These are phyloP conservation scores for Lepilemur septentrionalis DNA, from an alignment of 2,797 vertebrate species.

Conservation along the genomic window DNA sequence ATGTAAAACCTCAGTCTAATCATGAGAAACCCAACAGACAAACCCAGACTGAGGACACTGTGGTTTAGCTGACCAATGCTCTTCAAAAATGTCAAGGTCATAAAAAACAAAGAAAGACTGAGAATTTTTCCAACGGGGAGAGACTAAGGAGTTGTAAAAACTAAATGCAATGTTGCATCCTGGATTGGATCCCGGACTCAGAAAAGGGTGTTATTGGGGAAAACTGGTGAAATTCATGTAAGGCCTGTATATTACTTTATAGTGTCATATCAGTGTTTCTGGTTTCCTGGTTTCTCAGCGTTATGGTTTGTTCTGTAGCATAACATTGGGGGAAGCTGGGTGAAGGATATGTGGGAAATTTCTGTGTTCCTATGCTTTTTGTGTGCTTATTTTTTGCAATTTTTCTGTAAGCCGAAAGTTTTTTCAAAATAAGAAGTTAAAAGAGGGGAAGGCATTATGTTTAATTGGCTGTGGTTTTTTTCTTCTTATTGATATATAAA, in stretches of 20 bases:
- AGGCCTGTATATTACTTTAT: neutral
- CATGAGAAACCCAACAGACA: neutral
- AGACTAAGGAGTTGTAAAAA: fast-evolving
- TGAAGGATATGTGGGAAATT: neutral
- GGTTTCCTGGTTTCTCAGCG: neutral
- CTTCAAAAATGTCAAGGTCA: neutral
- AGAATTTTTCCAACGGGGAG: neutral
- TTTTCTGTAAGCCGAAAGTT: neutral
- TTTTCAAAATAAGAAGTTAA: neutral
- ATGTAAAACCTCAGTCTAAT: neutral
- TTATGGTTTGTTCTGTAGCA: neutral
- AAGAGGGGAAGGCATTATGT: neutral
- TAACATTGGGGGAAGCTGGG: neutral
- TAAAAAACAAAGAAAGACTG: neutral
- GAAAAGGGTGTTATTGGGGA: neutral
- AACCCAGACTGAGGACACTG: too few species aligned
- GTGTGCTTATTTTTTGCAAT: neutral
- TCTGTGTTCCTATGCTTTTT: neutral
- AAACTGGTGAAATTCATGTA: neutral
- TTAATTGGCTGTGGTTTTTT: neutral
- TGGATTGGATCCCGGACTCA: neutral
- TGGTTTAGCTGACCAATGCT: too few species aligned
- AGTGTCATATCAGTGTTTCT: neutral
- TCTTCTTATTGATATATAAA: neutral
- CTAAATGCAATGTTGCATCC: fast-evolving